Evolutionary conservation across 1,140 invertebrate species (phyloP).

Genomic region (Trachymyrmex septentrionalis): DNA sequence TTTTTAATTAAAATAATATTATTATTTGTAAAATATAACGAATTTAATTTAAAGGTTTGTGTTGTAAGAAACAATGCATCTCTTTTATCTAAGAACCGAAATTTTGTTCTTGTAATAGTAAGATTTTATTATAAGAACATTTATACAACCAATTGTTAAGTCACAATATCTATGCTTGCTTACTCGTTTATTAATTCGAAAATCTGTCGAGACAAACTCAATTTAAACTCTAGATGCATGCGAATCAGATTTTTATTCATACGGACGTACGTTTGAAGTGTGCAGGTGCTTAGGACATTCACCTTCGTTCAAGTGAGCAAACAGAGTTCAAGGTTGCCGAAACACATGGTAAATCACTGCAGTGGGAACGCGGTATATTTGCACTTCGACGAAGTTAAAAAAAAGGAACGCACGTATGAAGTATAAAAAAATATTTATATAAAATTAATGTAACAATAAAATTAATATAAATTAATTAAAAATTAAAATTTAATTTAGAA

Average conservation of each 20-base stretch:
- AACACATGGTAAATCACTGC: conserved; percentile 60
- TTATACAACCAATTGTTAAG: background rate
- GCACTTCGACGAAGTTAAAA: background rate
- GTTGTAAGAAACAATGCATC: background rate
- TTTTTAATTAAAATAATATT: conserved; percentile 16
- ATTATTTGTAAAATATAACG: background rate
- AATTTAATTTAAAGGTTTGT: background rate
- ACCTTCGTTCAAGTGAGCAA: conserved; percentile 68
- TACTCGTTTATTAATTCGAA: background rate
- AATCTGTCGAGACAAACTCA: background rate
- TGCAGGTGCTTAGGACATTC: conserved; percentile 72
- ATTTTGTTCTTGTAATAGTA: background rate
- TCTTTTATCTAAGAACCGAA: background rate
- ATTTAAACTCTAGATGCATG: background rate
- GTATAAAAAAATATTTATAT: background rate
- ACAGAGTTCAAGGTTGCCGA: conserved; percentile 77
- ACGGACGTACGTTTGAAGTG: conserved; percentile 4
- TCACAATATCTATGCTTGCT: background rate
- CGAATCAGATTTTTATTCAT: background rate
- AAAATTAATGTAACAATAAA: background rate
- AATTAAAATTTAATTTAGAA: background rate
- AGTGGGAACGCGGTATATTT: background rate
- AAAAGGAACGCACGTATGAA: background rate
- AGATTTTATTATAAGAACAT: background rate
- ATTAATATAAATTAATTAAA: background rate